A percentile compares a stretch with the other conserved stretches of the same genome.
Evolutionary conservation across 2,113 vertebrate species (phyloP).

Genomic region (Calypte anna): DNA sequence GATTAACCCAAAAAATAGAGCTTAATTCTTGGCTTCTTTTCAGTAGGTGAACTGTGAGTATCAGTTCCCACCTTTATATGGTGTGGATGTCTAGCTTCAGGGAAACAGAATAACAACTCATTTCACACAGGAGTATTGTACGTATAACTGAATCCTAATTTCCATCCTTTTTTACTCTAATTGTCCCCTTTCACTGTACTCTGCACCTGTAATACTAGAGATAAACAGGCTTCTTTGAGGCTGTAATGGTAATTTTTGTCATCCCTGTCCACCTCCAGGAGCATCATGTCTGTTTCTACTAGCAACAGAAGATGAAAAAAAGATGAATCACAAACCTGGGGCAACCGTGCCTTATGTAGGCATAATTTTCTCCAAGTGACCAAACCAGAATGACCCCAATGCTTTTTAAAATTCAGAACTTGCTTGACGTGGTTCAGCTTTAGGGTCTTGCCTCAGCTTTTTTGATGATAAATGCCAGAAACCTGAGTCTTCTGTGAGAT

Average conservation of each 20-base stretch:
- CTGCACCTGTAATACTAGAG: neutral
- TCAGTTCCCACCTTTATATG: neutral
- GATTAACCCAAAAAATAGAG: constrained; percentile 12
- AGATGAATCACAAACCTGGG: neutral
- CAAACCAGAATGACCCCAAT: neutral
- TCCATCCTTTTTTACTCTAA: constrained; percentile 24
- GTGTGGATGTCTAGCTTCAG: neutral
- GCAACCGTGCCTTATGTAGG: neutral
- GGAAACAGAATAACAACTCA: constrained; percentile 15
- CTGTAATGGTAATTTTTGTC: constrained; percentile 30
- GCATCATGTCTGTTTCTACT: constrained; percentile 19
- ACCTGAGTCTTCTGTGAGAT: neutral
- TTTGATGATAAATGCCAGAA: neutral
- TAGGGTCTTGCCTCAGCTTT: neutral
- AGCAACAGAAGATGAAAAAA: constrained; percentile 13
- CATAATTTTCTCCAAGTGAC: neutral
- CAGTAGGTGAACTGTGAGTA: neutral
- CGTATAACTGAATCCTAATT: constrained; percentile 18
- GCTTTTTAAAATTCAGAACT: neutral
- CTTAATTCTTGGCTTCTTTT: constrained; percentile 29
- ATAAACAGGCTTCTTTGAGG: constrained; percentile 20
- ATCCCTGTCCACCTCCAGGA: neutral
- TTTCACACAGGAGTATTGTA: constrained; percentile 8
- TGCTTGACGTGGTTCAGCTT: neutral
- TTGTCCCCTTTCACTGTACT: constrained; percentile 20